Evolutionary conservation across 2,113 vertebrate genomes (phyloP).

Genomic region (Clarias macrocephalus): DNA sequence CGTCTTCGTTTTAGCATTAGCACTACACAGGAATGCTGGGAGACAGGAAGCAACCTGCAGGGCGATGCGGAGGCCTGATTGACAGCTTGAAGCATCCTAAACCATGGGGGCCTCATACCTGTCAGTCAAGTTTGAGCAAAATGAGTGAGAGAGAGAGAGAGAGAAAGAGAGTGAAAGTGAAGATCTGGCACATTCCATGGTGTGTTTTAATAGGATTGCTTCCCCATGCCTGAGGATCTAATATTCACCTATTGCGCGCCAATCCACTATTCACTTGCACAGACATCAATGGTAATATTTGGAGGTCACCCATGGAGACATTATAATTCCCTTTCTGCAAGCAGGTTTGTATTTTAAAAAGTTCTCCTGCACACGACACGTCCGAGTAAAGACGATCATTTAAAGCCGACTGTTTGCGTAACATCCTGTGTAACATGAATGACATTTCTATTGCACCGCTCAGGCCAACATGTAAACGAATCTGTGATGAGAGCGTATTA

Average conservation of each 20-base stretch:
- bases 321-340: constrained; percentile 46
- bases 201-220: constrained; percentile 58
- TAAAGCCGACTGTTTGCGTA: not conserved
- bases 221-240: constrained; percentile 53
- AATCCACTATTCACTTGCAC: constrained; percentile 53
- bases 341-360: constrained; percentile 42
- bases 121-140: constrained; percentile 46
- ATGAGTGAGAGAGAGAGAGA: constrained; percentile 14
- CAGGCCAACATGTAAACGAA: constrained; percentile 10
- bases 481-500: constrained; percentile 18
- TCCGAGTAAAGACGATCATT: not conserved
- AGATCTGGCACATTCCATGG: constrained; percentile 51
- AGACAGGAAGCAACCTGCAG: constrained; percentile 55
- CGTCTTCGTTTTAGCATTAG: constrained; percentile 55
- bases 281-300: constrained; percentile 49
- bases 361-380: constrained; percentile 15
- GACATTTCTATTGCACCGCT: not conserved
- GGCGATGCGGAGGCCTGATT: constrained; percentile 53
- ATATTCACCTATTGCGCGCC: constrained; percentile 48
- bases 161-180: not conserved
- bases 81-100: constrained; percentile 52
- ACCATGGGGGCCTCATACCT: constrained; percentile 46
- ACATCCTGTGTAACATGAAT: constrained; percentile 2
- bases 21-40: constrained; percentile 56
- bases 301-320: constrained; percentile 51